Evolutionary conservation across 2,797 vertebrate genomes (phyloP).

Genomic region (Muraenolepis orangiensis): DNA sequence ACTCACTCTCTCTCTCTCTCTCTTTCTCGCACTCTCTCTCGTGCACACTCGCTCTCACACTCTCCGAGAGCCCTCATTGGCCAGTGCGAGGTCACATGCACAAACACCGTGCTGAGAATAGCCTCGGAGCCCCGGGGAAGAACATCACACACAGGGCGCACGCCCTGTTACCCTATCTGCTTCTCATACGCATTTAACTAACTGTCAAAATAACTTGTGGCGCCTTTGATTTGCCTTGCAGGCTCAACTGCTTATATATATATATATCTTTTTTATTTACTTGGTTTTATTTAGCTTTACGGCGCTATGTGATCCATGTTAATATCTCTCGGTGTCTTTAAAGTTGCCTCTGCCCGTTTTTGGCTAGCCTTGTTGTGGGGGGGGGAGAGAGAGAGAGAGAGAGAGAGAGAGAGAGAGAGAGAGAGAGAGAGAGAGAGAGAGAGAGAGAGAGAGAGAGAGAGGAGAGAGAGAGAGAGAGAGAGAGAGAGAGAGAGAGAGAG

Average conservation of each 20-base stretch:
- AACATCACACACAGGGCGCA: conserved; percentile 60
- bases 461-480: no score
- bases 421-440: no score
- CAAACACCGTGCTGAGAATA: conserved; percentile 67
- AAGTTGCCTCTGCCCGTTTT: neutral
- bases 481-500: no score
- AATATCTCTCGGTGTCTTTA: neutral
- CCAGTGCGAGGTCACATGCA: conserved; percentile 58
- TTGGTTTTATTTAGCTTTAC: neutral
- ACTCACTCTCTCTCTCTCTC: no score
- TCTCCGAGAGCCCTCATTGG: conserved; percentile 36
- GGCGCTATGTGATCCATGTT: neutral
- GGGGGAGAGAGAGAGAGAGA: no score
- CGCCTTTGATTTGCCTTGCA: neutral
- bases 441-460: no score
- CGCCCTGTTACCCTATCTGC: conserved; percentile 25
- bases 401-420: no score
- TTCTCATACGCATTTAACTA: neutral
- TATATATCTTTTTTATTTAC: no score
- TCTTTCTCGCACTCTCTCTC: neutral
- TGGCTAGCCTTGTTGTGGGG: neutral
- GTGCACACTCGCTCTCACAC: neutral
- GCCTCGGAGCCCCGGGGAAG: conserved; percentile 64
- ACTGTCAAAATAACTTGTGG: neutral
- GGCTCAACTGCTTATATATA: neutral